phyloP scores from a whole-genome alignment of 2,797 vertebrate genomes.

The Alauda arvensis region DNA sequence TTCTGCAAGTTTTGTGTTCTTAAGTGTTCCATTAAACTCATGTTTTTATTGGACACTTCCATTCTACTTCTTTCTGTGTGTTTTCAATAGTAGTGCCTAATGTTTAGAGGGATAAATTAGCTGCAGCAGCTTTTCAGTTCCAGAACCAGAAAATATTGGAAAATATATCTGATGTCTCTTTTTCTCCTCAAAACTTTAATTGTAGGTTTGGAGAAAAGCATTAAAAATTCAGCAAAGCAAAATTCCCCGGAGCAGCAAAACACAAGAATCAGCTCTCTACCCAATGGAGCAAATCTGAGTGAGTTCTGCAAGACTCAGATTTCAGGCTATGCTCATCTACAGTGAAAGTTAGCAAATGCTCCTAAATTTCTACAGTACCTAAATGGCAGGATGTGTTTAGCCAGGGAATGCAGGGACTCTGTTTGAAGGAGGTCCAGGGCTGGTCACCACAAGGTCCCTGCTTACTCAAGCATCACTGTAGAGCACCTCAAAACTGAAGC shows the following conservation, averaged over 20 bases:
- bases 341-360: not conserved
- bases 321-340: not conserved
- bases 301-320: not conserved
- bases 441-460: not conserved
- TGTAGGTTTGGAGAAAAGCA: not conserved
- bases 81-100: not conserved
- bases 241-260: not conserved
- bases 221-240: not conserved
- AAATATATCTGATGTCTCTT: not conserved
- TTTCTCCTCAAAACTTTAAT: not conserved
- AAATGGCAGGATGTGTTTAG: not conserved
- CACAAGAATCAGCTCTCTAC: not conserved
- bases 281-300: not conserved
- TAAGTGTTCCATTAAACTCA: not conserved
- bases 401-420: not conserved
- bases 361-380: not conserved
- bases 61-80: not conserved
- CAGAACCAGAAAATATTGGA: not conserved
- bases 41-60: not conserved
- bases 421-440: not conserved
- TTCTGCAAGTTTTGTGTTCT: not conserved
- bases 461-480: rapidly evolving
- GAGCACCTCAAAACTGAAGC: not conserved
- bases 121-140: not conserved
- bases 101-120: not conserved